Conservation (phyloP, 2,797 vertebrate genomes). For the Chloroceryle amazona region DNA sequence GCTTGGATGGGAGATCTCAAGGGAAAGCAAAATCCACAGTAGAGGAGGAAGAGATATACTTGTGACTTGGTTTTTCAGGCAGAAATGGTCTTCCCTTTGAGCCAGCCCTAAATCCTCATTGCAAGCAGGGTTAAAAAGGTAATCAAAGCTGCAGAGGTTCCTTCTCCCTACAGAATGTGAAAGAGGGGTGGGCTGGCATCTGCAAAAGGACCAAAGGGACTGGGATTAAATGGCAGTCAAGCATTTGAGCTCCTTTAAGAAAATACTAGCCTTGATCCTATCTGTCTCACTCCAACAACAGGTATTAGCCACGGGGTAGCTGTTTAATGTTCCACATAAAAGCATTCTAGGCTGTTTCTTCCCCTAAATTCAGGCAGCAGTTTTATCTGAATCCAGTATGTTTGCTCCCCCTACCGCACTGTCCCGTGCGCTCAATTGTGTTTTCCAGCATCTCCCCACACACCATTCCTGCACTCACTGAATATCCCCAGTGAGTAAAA, state of each 20-base stretch:
- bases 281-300: background rate
- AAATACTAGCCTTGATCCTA: background rate
- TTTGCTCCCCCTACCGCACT: slow-evolving; percentile 33
- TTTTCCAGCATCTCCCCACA: slow-evolving; percentile 12
- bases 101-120: background rate
- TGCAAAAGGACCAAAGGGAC: background rate
- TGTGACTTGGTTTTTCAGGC: background rate
- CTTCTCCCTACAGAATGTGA: background rate
- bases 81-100: background rate
- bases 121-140: background rate
- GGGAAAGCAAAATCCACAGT: background rate
- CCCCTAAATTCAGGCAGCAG: background rate
- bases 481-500: slow-evolving; percentile 39
- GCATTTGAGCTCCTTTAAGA: slow-evolving; percentile 1
- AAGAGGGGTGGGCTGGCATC: background rate
- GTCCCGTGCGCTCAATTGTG: background rate
- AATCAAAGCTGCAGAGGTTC: background rate
- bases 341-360: background rate
- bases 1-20: background rate
- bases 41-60: background rate
- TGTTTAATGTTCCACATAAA: slow-evolving; percentile 4
- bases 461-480: background rate
- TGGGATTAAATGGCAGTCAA: background rate
- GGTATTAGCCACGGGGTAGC: background rate
- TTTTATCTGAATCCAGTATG: background rate